Percentiles rank a stretch among this genome's conserved stretches.
Conservation (phyloP, 2,113 vertebrate genomes). For the Stegostoma tigrinum region DNA sequence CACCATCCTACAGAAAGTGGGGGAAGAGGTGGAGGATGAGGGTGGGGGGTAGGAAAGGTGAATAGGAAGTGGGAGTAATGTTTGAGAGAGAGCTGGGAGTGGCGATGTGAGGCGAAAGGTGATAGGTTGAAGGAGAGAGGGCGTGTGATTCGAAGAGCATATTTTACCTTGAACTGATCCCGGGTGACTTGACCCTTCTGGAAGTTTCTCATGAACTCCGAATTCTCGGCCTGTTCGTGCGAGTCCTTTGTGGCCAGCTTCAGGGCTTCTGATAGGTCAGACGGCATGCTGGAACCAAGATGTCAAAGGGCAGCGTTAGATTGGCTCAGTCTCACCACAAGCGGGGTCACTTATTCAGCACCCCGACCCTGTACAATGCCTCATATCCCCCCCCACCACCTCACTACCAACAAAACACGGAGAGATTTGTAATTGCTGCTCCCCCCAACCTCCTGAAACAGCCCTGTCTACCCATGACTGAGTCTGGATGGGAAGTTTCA, state of each 20-base stretch:
- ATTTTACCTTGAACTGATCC: conserved; percentile 74
- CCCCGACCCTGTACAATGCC: no score
- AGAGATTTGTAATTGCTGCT: no score
- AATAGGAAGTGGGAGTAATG: neutral
- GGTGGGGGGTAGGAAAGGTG: neutral
- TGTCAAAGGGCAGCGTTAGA: no score
- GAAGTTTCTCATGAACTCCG: conserved; percentile 79
- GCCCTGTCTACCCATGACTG: neutral
- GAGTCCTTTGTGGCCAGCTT: no score
- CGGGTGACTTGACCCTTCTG: conserved; percentile 72
- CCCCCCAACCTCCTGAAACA: no score
- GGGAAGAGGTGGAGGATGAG: neutral
- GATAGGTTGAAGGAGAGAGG: neutral
- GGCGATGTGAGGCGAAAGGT: neutral
- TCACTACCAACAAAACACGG: no score
- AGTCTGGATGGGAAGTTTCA: neutral
- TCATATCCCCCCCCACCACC: no score
- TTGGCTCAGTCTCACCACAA: no score
- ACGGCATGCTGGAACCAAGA: no score
- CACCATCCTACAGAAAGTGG: no score
- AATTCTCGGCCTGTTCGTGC: conserved; percentile 76
- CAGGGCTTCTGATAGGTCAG: no score
- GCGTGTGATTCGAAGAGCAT: neutral
- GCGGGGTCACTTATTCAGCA: no score
- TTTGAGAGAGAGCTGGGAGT: neutral